Conservation (phyloP, 2,113 vertebrate species). For the Lasiurus borealis region DNA sequence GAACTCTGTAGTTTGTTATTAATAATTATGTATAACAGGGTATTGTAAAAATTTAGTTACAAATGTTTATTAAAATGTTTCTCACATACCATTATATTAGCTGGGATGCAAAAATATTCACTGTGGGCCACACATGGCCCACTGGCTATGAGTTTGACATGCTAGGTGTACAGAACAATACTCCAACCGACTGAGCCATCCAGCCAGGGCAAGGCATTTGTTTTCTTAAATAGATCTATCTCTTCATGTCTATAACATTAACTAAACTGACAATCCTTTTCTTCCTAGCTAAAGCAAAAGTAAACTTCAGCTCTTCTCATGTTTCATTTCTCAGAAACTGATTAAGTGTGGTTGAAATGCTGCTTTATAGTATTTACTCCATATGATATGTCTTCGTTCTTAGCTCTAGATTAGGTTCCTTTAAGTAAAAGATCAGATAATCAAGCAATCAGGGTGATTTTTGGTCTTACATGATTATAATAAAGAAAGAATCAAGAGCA, state of each 20-base stretch:
- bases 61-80: too few relatives aligned
- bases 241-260: conserved; percentile 15
- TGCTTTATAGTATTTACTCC: neutral
- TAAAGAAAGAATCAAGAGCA: neutral
- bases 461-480: conserved; percentile 12
- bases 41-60: too few relatives aligned
- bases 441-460: neutral
- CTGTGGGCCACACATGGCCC: too few relatives aligned
- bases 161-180: neutral
- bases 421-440: neutral
- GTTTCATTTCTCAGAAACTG: conserved; percentile 16
- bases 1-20: too few relatives aligned
- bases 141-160: too few relatives aligned
- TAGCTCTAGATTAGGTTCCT: neutral
- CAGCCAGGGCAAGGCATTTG: neutral
- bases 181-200: neutral
- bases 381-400: neutral
- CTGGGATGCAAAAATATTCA: too few relatives aligned
- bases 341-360: neutral
- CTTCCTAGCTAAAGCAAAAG: conserved; percentile 29
- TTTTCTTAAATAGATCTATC: conserved; percentile 26
- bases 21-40: too few relatives aligned
- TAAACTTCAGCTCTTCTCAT: neutral
- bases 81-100: too few relatives aligned
- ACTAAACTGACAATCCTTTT: conserved; percentile 13